Evolutionary conservation across 2,797 vertebrate genomes (phyloP).

Genomic region (Prunella strophiata): DNA sequence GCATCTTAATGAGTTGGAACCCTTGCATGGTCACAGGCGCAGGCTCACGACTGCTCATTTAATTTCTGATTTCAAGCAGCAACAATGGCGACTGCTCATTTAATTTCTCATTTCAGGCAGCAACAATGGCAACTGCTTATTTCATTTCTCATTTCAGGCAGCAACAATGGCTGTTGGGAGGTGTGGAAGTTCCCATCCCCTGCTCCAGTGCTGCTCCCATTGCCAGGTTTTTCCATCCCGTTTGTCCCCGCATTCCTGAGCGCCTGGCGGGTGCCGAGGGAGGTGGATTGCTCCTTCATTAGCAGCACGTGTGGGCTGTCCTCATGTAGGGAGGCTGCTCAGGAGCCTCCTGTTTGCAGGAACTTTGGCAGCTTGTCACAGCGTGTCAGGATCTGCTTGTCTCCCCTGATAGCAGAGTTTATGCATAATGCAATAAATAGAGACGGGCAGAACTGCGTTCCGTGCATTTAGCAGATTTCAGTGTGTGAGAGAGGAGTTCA

Average conservation of each 20-base stretch:
- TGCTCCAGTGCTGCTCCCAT: neutral
- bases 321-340: neutral
- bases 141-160: neutral
- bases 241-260: neutral
- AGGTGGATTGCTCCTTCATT: neutral
- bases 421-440: slow-evolving; percentile 43
- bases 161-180: neutral
- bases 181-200: neutral
- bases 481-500: neutral
- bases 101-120: neutral
- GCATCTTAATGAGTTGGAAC: neutral
- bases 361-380: slow-evolving; percentile 38
- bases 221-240: neutral
- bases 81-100: accelerated
- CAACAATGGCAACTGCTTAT: accelerated
- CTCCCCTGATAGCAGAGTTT: neutral
- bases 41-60: accelerated
- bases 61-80: neutral
- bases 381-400: neutral
- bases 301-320: neutral
- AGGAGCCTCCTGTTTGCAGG: neutral
- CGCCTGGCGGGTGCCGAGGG: neutral
- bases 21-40: neutral
- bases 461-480: neutral
- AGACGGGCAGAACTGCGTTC: neutral